A percentile compares a stretch with the other conserved stretches of the same genome.
phyloP scores from a whole-genome alignment of 1,140 invertebrate genomes.

The Drosophila littoralis region DNA sequence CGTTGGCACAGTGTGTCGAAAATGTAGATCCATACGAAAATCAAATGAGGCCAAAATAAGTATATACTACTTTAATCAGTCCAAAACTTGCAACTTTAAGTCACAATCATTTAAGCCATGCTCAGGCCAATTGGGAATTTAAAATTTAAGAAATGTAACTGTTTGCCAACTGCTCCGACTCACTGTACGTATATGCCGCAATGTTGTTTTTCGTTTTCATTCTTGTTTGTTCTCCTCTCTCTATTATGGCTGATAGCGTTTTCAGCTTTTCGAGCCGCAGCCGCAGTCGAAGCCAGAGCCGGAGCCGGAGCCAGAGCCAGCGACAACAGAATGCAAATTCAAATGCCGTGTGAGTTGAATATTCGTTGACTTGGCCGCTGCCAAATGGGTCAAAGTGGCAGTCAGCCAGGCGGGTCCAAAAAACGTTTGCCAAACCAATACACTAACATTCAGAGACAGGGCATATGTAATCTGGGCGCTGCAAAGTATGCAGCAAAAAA shows the following conservation, averaged over 20 bases:
- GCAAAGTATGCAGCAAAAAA: slow-evolving; percentile 62
- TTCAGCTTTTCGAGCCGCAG: slow-evolving; percentile 6
- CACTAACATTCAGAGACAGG: slow-evolving; percentile 30
- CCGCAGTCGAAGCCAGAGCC: no score
- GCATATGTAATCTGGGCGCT: slow-evolving; percentile 15
- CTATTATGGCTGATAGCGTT: slow-evolving; percentile 33
- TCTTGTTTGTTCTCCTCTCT: slow-evolving; percentile 20
- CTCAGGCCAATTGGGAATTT: slow-evolving; percentile 22
- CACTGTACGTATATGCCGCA: slow-evolving; percentile 23
- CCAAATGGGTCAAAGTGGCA: slow-evolving; percentile 81
- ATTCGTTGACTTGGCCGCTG: slow-evolving; percentile 64
- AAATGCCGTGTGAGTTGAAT: slow-evolving; percentile 64
- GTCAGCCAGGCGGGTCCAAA: slow-evolving; percentile 71
- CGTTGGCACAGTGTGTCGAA: slow-evolving; percentile 35
- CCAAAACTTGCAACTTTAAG: not conserved
- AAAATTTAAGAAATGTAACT: slow-evolving; percentile 19
- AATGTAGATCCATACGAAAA: slow-evolving; percentile 18
- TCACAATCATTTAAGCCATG: slow-evolving; percentile 7
- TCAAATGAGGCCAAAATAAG: no score
- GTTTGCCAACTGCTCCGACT: slow-evolving; percentile 29
- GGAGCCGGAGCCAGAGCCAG: not conserved
- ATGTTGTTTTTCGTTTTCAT: slow-evolving; percentile 44
- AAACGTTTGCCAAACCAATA: slow-evolving; percentile 74
- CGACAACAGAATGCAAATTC: slow-evolving; percentile 45
- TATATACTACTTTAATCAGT: no score